Evolutionary conservation across 2,888 invertebrate genomes (phyloP), one percentile per base, ranked within the genome.

Genomic region (Charanyca ferruginea): DNA sequence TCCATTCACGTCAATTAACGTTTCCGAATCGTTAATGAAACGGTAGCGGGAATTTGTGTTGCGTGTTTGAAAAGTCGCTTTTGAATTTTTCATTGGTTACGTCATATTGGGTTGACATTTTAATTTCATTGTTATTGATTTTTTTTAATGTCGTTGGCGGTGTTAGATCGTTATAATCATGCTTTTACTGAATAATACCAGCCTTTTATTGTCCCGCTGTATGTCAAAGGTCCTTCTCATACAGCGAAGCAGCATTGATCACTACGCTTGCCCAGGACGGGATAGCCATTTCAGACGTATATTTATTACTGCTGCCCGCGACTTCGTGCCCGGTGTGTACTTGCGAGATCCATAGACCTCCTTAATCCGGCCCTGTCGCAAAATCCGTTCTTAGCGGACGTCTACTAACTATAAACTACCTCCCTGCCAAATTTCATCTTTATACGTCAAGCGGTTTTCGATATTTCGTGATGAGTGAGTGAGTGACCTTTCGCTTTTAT

Each of bases 1-100:
- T 11, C 28, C 20, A 45, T 47, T 59, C 41, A 1, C n/a, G 58
- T 35, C 67, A 49, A 58, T 73, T 63, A 73, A 51, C 35, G 35
- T 59, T 55, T 51, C 22, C 35, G 52, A 55, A 48, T 48, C 16
- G 22, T 8, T 68, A 55, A 52, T 73, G 18, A 59, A 73, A 47
- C 28, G 47, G 11, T 18, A 20, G 7, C 16, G 1, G 5, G 48
- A 32, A 25, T 64, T 48, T 13, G 7, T 20, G 32, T 38, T 52
- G 35, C 64, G 49, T 25, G 20, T 44, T 18, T 16, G 16, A 49
- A 6, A 0, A 7, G 11, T 45, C 16, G 8, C 2, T 5, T 44
- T 47, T 57, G 57, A 73, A 73, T 73, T 32, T 52, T 53, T 41
- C n/a, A 64, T 49, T 13, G 35, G 3, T 42, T 35, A 16, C 38